Percentiles rank a stretch among this genome's conserved stretches.
Evolutionary conservation across 2,797 vertebrate genomes (phyloP).

Genomic region (Dallia pectoralis): DNA sequence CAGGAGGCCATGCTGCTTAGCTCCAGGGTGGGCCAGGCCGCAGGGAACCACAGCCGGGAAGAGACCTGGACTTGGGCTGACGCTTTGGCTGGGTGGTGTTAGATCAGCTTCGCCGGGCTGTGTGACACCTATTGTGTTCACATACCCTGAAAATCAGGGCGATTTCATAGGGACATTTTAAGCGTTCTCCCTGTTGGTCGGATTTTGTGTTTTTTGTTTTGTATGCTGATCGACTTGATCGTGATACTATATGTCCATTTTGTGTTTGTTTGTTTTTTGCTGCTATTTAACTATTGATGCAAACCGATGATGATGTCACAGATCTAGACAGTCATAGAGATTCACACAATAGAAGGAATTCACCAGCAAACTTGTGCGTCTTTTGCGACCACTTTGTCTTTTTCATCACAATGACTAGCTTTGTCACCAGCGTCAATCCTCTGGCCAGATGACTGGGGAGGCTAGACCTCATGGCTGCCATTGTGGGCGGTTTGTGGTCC

Average conservation of each 20-base stretch:
- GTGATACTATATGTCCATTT: neutral
- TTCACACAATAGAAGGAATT: neutral
- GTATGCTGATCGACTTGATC: neutral
- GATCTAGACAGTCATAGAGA: neutral
- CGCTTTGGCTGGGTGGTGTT: neutral
- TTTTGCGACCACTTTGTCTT: neutral
- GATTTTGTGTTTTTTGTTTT: neutral
- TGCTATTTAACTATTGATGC: neutral
- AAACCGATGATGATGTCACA: neutral
- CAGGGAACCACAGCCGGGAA: conserved; percentile 23
- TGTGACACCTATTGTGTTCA: neutral
- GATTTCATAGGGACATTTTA: neutral
- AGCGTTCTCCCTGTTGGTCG: neutral
- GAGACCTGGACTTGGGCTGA: conserved; percentile 51
- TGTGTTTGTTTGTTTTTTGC: neutral
- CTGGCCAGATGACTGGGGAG: neutral
- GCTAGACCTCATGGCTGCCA: conserved; percentile 4
- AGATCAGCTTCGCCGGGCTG: neutral
- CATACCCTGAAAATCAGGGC: neutral
- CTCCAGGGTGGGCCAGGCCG: conserved; percentile 64
- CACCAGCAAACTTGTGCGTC: neutral
- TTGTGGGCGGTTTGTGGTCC: conserved; percentile 24
- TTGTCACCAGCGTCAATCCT: neutral
- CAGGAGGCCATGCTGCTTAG: conserved; percentile 44
- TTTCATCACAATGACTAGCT: neutral